A percentile compares a stretch with the other conserved stretches of the same genome.
phyloP scores from a whole-genome alignment of 2,888 invertebrate genomes.

The Philhelius pedissequus region DNA sequence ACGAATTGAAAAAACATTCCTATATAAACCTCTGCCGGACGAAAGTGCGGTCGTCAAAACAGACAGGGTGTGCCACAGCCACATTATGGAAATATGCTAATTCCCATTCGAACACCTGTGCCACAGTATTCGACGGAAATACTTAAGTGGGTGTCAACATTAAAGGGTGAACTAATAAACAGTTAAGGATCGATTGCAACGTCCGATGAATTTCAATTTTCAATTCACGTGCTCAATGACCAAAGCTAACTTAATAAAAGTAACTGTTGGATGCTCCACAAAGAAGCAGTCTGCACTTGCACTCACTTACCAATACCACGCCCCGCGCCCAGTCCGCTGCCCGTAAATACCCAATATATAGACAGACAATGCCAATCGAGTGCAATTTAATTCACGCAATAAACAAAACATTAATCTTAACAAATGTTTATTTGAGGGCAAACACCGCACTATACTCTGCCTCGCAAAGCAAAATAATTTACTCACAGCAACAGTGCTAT shows the following conservation, averaged over 20 bases:
- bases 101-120: conserved; percentile 61
- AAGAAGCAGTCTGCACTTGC: conserved; percentile 19
- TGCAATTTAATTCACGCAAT: conserved; percentile 68
- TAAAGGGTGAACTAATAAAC: conserved; percentile 66
- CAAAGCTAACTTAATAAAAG: neutral
- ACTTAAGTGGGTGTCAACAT: conserved; percentile 61
- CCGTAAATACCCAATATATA: no score
- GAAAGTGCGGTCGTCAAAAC: conserved; percentile 2
- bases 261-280: conserved; percentile 32
- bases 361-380: conserved; percentile 62
- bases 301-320: conserved; percentile 28
- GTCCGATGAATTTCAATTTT: conserved; percentile 61
- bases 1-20: conserved; percentile 27
- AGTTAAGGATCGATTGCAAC: conserved; percentile 63
- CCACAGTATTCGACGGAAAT: conserved; percentile 59
- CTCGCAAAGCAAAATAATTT: conserved; percentile 45
- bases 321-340: no score
- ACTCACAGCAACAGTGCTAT: conserved; percentile 58
- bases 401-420: conserved; percentile 69
- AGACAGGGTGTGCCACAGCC: conserved; percentile 46
- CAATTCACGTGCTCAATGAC: conserved; percentile 34
- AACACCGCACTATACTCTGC: conserved; percentile 55
- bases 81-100: conserved; percentile 57
- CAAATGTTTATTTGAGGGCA: conserved; percentile 69
- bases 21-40: neutral